phyloP scores from a whole-genome alignment of 2,113 vertebrate genomes.

The Atlantisia rogersi region DNA sequence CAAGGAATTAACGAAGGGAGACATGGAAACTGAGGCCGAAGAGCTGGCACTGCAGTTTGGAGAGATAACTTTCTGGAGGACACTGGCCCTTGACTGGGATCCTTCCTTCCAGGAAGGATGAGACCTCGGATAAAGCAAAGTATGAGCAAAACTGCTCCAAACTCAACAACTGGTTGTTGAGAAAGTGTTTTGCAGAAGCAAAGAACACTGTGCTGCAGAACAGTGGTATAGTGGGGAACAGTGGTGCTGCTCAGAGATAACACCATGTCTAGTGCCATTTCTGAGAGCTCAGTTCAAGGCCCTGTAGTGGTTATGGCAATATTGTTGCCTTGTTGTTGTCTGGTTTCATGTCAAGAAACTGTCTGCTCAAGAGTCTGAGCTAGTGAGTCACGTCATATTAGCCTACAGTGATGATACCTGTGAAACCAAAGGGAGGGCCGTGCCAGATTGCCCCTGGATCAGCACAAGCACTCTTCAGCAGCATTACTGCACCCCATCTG shows the following conservation, averaged over 20 bases:
- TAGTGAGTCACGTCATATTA: rapidly evolving
- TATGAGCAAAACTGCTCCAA: neutral
- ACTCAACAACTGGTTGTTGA: rapidly evolving
- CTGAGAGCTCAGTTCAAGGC: neutral
- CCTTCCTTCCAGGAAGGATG: no score
- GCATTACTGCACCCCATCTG: neutral
- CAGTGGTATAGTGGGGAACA: neutral
- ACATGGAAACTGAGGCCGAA: neutral
- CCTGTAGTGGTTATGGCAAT: neutral
- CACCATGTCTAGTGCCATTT: neutral
- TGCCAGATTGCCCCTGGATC: no score
- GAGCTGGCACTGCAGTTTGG: neutral
- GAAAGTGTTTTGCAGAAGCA: rapidly evolving
- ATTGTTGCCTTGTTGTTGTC: rapidly evolving
- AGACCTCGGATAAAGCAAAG: neutral
- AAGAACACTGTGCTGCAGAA: neutral
- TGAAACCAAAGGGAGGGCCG: rapidly evolving
- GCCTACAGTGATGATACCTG: rapidly evolving
- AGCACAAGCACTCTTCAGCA: neutral
- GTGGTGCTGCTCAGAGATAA: rapidly evolving
- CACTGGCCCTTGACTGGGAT: no score
- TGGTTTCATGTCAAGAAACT: neutral
- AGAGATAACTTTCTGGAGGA: neutral
- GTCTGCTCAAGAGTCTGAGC: neutral
- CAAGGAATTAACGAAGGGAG: neutral